A percentile compares a stretch with the other conserved stretches of the same genome.
Conservation (phyloP, 2,797 vertebrate genomes). For the Coregonus sp. region DNA sequence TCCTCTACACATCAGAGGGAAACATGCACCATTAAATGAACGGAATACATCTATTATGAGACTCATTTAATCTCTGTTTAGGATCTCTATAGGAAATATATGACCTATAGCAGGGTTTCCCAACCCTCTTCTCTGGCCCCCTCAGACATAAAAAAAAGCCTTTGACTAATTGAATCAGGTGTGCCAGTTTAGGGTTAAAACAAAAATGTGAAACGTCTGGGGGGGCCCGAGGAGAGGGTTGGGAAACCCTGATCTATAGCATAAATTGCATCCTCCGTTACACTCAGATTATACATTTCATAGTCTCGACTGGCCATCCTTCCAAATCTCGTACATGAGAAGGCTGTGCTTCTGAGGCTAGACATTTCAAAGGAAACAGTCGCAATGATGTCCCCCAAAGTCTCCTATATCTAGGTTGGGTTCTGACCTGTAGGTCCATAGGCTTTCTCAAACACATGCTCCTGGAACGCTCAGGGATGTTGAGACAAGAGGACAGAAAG, state of each 20-base stretch:
- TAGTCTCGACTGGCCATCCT: too few relatives aligned
- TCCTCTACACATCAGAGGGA: slow-evolving; percentile 37
- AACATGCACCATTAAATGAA: background rate
- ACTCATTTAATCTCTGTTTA: background rate
- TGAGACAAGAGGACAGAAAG: background rate
- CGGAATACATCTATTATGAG: background rate
- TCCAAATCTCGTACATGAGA: background rate
- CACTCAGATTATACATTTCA: too few relatives aligned
- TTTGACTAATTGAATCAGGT: too few relatives aligned
- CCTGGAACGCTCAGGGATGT: background rate
- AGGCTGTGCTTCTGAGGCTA: background rate
- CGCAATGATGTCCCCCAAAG: background rate
- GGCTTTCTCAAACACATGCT: slow-evolving; percentile 12
- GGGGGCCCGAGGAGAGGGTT: too few relatives aligned
- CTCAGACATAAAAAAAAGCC: too few relatives aligned
- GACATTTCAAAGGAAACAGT: background rate
- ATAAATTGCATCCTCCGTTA: too few relatives aligned
- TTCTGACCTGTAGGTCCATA: slow-evolving; percentile 14
- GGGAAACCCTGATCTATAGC: background rate
- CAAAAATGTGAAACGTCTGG: too few relatives aligned
- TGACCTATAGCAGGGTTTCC: too few relatives aligned
- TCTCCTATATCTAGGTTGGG: background rate
- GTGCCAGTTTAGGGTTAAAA: too few relatives aligned
- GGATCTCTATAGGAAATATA: background rate
- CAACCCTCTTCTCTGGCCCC: too few relatives aligned